Evolutionary conservation across 2,113 vertebrate genomes (phyloP).

Genomic region (Hemiscyllium ocellatum): DNA sequence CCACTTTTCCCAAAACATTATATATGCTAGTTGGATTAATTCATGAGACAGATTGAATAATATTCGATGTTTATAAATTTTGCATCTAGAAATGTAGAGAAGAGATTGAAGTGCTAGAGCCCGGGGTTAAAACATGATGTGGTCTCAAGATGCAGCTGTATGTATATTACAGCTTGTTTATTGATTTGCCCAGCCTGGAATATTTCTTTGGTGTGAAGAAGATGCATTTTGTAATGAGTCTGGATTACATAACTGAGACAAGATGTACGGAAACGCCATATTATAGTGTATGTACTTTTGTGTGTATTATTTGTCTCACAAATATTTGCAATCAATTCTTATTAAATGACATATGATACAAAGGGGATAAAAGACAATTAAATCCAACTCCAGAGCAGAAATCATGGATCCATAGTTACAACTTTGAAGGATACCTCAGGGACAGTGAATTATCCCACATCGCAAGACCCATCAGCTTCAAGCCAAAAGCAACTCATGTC

Average conservation of each 20-base stretch:
- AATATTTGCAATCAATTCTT: neutral
- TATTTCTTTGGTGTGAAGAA: neutral
- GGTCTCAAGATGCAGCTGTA: neutral
- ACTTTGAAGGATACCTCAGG: neutral
- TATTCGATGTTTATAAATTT: too few relatives aligned
- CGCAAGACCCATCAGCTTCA: neutral
- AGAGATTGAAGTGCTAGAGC: too few relatives aligned
- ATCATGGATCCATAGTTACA: neutral
- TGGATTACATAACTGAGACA: neutral
- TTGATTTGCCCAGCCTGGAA: neutral
- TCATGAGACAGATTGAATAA: too few relatives aligned
- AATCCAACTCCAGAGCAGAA: neutral
- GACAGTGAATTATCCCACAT: neutral
- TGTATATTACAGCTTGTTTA: neutral
- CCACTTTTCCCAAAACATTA: too few relatives aligned
- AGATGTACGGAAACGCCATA: neutral
- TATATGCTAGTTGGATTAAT: too few relatives aligned
- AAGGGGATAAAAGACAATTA: neutral
- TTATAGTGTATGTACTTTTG: neutral
- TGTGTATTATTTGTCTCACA: neutral
- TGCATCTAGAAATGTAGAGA: too few relatives aligned
- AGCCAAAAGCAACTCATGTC: neutral
- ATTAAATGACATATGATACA: neutral
- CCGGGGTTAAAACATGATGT: too few relatives aligned
- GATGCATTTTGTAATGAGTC: neutral